phyloP scores from a whole-genome alignment of 2,113 vertebrate species.

The Erinaceus europaeus region DNA sequence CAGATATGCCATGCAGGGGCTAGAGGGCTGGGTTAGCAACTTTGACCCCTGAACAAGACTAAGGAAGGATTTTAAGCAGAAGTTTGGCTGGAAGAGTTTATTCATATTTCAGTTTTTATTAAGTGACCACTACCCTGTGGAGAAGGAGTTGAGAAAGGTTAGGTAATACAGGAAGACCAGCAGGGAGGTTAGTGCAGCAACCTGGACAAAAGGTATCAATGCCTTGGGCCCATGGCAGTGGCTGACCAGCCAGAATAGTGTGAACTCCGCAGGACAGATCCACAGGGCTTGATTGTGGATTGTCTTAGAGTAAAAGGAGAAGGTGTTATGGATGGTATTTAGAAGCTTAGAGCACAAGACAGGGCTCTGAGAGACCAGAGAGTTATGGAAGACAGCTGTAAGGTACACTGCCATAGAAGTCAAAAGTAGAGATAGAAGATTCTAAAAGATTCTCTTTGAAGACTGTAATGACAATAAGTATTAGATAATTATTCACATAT shows the following conservation, averaged over 20 bases:
- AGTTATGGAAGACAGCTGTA: no score
- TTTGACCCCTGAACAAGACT: not conserved
- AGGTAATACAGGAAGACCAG: not conserved
- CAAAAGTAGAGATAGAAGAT: not conserved
- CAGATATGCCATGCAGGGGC: not conserved
- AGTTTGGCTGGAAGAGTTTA: not conserved
- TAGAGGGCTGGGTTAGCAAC: not conserved
- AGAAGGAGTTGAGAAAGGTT: not conserved
- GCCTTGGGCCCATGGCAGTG: no score
- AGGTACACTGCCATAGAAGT: rapidly evolving
- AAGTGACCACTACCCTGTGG: not conserved
- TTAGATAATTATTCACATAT: no score
- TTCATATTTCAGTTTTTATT: not conserved
- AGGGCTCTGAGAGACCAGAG: not conserved
- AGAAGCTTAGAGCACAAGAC: not conserved
- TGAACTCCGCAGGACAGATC: not conserved
- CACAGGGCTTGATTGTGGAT: not conserved
- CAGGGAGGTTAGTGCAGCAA: not conserved
- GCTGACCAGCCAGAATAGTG: not conserved
- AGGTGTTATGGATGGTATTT: not conserved
- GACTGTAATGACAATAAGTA: no score
- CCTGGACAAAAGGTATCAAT: not conserved
- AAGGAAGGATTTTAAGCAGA: not conserved
- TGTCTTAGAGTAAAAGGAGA: not conserved
- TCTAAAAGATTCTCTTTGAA: no score